Evolutionary conservation across 1,140 invertebrate genomes (phyloP), one percentile per base, ranked within the genome.

Genomic region (Arctopsyche grandis): DNA sequence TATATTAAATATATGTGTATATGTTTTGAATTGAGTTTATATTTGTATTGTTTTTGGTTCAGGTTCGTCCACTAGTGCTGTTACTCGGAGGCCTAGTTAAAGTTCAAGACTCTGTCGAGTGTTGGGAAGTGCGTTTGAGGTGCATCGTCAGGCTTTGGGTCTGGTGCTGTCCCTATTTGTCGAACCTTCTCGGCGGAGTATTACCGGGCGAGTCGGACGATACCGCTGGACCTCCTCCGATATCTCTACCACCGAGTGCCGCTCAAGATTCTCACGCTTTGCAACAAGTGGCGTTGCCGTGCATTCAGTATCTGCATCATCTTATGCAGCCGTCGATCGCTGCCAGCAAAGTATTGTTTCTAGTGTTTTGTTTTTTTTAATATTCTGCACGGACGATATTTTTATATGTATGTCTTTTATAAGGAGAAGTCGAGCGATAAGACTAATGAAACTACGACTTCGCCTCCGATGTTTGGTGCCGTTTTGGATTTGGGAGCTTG

Each of bases 61-160:
- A 83, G 94, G 94, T 84, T 89, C 93, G 79, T 91, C 95, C 75
- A 91, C 96, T 76, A 87, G 96, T 99, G 85, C 91, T 96, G 4
- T 85, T 99, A 1, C 87, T 99, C 24, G 94, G 96, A 0, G 94
- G 94, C 0, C 90, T 98, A 9, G 92, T 98, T 0, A 93, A 97
- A 82, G 96, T 97, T 81, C 95, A 98, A 84, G 97, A 99, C 82
- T 87, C 86, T 12, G 84, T 88, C 83, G 92, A 94, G 0, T 99
- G 97, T 85, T 99, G 97, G 97, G 97, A 99, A 86, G 93, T 95
- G 75, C 94, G 97, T 84, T 87, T 99, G 0, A 92, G 95, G 52
- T 96, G 95, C 84, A 94, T 98, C 21, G 94, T 99, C 1, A 86
- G 86, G 78, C 84, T 89, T 19, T 89, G 88, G 88, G 86, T 88